Evolutionary conservation across 2,888 invertebrate species (phyloP), one percentile per base, ranked within the genome.

Genomic region (Ischnus inquisitorius): DNA sequence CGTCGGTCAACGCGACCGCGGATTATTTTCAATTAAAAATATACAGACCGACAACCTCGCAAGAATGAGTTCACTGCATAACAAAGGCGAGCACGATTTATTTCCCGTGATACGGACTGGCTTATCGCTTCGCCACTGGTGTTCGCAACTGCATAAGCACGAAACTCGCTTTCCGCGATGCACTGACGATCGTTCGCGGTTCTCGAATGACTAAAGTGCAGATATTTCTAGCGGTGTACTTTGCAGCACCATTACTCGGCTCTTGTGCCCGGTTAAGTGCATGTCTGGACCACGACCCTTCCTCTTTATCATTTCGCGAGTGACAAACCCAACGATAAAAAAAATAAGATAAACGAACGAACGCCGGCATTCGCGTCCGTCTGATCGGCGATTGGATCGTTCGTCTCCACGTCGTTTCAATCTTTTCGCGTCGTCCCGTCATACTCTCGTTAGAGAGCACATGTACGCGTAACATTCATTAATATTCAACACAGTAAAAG

Each of bases 171-270:
- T 78, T 67, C 74, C 77, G 39, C 67, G 51, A 46, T 60, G 54
- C 65, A 82, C 82, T 79, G 83, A 69, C 79, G 74, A 51, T 72
- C 68, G 69, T 34, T 62, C 41, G 77, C 62, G 67, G 67, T 28
- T 28, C 62, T 22, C 46, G 72, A 77, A 60, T 71, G 48, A 83
- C 76, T 41, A 41, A 28, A 80, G 54, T 74, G 67, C 69, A 65
- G 69, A 76, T 64, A 80, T 65, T 64, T 41, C 43, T 48, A 79
- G 71, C 78, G 54, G 39, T 39, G 67, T 19, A 65, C 46, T 69
- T 69, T 34, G 54, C 57, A 41, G 28, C 16, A 51, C 60, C 76
- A 46, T 67, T 64, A 46, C 79, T 60, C 72, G 25, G 60, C 76
- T 67, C 62, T 34, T 34, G 34, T 34, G 5, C 34, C 34, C 16